phyloP scores from a whole-genome alignment of 1,140 invertebrate genomes.

The Theocolax elegans region DNA sequence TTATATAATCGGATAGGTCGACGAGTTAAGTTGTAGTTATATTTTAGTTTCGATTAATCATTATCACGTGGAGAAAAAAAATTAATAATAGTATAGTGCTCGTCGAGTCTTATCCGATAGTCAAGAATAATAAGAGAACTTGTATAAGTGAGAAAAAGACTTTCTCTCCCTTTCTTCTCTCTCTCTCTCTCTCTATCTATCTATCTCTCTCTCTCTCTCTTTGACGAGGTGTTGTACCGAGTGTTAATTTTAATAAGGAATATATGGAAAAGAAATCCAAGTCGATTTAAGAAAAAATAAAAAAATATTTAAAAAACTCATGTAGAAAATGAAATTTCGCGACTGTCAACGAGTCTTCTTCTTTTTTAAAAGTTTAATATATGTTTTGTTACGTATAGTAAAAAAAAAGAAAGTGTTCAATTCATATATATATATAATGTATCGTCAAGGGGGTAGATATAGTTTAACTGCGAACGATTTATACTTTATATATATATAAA shows the following conservation, averaged over 20 bases:
- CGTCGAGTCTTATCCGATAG: conserved; percentile 33
- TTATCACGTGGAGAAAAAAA: no score
- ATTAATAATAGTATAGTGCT: no score
- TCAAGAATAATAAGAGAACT: conserved; percentile 35
- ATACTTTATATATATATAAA: no score
- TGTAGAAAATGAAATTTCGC: conserved; percentile 21
- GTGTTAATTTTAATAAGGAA: conserved; percentile 37
- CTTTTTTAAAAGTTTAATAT: conserved; percentile 15
- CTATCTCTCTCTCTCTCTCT: no score
- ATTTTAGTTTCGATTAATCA: conserved; percentile 28
- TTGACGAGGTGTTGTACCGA: conserved; percentile 33
- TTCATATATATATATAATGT: conserved; percentile 1
- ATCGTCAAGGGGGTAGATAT: conserved; percentile 27
- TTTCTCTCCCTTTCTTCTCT: no score
- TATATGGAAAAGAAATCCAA: conserved; percentile 1
- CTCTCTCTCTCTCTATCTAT: no score
- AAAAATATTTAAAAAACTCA: conserved; percentile 12
- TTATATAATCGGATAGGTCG: not conserved
- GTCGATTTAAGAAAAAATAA: conserved; percentile 28
- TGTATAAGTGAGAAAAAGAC: conserved; percentile 16
- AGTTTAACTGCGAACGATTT: conserved; percentile 15
- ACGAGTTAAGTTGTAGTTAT: not conserved
- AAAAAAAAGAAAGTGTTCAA: conserved; percentile 32
- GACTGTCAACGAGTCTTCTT: conserved; percentile 31
- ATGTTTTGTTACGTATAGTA: conserved; percentile 20